Evolutionary conservation across 1,140 invertebrate species (phyloP), one percentile per base, ranked within the genome.

Genomic region (Atta texana): DNA sequence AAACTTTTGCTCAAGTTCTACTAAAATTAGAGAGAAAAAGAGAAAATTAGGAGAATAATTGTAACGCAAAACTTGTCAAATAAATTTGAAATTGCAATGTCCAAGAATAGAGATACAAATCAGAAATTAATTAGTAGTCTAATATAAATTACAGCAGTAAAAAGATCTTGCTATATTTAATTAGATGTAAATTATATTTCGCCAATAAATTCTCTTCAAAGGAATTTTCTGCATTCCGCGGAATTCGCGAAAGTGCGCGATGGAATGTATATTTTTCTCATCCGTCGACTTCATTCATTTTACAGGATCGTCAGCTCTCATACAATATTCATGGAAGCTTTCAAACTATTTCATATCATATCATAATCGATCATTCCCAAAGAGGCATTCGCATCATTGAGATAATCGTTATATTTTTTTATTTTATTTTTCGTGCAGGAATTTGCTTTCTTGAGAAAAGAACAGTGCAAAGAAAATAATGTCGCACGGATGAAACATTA

Each of bases 311-410:
- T 81, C n/a, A 81, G 28, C 61, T 4, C 14, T 21, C 39, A 69
- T 86, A 31, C 53, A 86, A 81, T 86, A 81, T 86, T 86, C 85
- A 81, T 86, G 63, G 16, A 34, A 63, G 39, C 55, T 51, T 51
- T 28, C 8, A 51, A 86, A 86, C 21, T 61, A 81, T 39, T 68
- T 57, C 21, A 31, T 80, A 18, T n/a, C n/a, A n/a, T n/a, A n/a
- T n/a, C n/a, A n/a, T 6, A 21, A 86, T 86, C 63, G 64, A 86
- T 81, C n/a, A 34, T 63, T 31, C n/a, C 28, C 14, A n/a, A 85
- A 34, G 44, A 61, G 14, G 39, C 14, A 53, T 51, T 84, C 28
- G 14, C 49, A 49, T 77, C 59, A n/a, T 1, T 14, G 24, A 61
- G 34, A 75, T 76, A 63, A 85, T 76, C 4, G 6, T 16, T 51